Base-by-base conservation (phyloP, 2,797 vertebrate genomes). In the Bovichtus diacanthus region DNA sequence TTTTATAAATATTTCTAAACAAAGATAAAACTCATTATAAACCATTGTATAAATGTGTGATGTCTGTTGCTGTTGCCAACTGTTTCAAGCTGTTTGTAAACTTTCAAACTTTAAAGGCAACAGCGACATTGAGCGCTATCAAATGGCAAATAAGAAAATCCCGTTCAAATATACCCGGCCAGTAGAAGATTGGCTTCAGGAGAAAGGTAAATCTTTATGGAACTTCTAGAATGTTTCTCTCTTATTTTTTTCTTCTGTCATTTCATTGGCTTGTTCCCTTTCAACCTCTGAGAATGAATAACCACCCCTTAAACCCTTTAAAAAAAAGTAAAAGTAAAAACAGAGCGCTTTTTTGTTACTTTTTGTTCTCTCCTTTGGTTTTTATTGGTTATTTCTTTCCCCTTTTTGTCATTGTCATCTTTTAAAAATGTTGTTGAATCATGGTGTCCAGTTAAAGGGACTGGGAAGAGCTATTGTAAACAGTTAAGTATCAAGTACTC, bases 141-240 rank as follows among this genome's bases (percentile, higher is more conserved):
- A 98, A 98, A 98, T 97, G 97, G 97, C 97, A 96, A 99, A 98
- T 97, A 98, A 98, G 97, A 99, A 99, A 99, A 98, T 98, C 96
- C 97, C 98, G 93, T 99, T 98, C 97, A 99, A 99, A 97, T 97
- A 98, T 97, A 97, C 97, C 96, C 96, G 98, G 90, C 97, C 97
- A 75, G 96, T 98, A 95, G 98, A 99, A 91, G 98, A 99, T 93
- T 98, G 97, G 96, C 97, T 98, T 93, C 97, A 98, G 94, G 98
- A 99, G 95, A 99, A 99, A 99, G 98, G 98, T 99, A 99, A 99
- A 89, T 94, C 94, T 92, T 95, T 92, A 92, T 95, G 94, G 87
- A 95, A 96, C 94, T 90, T 92, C 92, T 94, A 95, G 95, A 96
- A 95, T 97, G 96, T 91, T 86, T 88, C 76, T 79, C 51, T 85